Conservation (phyloP, 2,888 invertebrate genomes). For the Temnothorax rugatulus region DNA sequence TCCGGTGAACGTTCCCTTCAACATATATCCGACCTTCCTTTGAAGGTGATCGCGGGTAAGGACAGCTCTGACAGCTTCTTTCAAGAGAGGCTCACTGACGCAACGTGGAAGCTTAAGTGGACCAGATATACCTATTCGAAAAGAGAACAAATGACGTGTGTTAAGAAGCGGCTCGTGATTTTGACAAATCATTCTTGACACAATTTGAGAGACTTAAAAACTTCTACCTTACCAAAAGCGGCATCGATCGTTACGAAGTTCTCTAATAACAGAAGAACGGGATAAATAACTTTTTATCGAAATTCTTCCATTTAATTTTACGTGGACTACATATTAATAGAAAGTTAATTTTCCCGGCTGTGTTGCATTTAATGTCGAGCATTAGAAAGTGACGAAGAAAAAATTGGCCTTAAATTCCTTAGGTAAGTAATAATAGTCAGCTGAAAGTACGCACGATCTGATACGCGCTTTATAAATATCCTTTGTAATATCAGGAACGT, state of each 20-base stretch:
- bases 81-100: background rate
- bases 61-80: conserved; percentile 1
- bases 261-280: background rate
- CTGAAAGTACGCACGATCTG: conserved; percentile 4
- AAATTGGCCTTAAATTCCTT: conserved; percentile 13
- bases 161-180: background rate
- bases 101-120: conserved; percentile 3
- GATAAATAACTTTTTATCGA: background rate
- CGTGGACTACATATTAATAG: conserved; percentile 4
- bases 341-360: conserved; percentile 7
- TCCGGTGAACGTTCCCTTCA: conserved; percentile 12
- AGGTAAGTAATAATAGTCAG: background rate
- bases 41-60: conserved; percentile 2
- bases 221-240: background rate
- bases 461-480: background rate
- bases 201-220: background rate
- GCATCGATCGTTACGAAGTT: background rate
- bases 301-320: conserved; percentile 17
- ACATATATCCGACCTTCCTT: background rate
- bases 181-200: conserved; percentile 10
- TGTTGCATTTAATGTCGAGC: conserved; percentile 7
- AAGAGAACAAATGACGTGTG: background rate
- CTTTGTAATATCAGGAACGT: background rate
- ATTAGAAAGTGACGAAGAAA: conserved; percentile 19
- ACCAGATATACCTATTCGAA: conserved; percentile 1